A percentile compares a stretch with the other conserved stretches of the same genome.
phyloP scores from a whole-genome alignment of 2,797 vertebrate genomes.

The Poeciliopsis paucimaculata region DNA sequence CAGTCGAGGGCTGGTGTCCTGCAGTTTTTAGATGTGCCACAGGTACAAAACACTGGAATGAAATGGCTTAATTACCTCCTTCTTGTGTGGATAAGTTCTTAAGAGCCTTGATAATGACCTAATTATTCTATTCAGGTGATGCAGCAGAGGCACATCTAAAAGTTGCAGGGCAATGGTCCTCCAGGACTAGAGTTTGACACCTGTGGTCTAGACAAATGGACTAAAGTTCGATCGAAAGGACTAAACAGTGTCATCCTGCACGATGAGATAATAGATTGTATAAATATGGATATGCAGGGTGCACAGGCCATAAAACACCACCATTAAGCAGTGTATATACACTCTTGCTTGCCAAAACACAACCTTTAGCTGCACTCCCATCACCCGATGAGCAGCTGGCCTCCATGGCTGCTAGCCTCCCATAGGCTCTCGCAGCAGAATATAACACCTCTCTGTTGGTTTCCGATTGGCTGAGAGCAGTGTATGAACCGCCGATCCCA shows the following conservation, averaged over 20 bases:
- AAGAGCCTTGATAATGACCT: too few species aligned
- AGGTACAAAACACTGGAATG: too few species aligned
- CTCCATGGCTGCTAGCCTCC: conserved; percentile 59
- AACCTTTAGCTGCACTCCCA: conserved; percentile 40
- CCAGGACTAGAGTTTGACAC: too few species aligned
- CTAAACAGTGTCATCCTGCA: conserved; percentile 38
- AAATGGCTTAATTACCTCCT: too few species aligned
- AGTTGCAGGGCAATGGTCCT: too few species aligned
- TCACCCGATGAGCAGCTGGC: conserved; percentile 60
- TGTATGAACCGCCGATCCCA: conserved; percentile 31
- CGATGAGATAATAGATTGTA: conserved; percentile 28
- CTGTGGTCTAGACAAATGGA: too few species aligned
- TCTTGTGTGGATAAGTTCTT: too few species aligned
- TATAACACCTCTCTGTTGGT: conserved; percentile 18
- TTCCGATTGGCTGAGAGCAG: conserved; percentile 53
- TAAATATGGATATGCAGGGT: conserved; percentile 27
- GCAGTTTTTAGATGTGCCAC: too few species aligned
- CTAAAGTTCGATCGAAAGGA: too few species aligned
- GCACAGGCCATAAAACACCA: conserved; percentile 36
- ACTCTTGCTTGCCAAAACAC: conserved; percentile 24
- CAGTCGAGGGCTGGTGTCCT: too few species aligned
- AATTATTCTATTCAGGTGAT: too few species aligned
- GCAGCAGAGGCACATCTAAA: too few species aligned
- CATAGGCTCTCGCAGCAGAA: conserved; percentile 42
- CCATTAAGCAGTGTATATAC: conserved; percentile 20